These are phyloP conservation scores for Coelopa frigida DNA, from an alignment of 1,140 invertebrate species.

Conservation along the genomic window DNA sequence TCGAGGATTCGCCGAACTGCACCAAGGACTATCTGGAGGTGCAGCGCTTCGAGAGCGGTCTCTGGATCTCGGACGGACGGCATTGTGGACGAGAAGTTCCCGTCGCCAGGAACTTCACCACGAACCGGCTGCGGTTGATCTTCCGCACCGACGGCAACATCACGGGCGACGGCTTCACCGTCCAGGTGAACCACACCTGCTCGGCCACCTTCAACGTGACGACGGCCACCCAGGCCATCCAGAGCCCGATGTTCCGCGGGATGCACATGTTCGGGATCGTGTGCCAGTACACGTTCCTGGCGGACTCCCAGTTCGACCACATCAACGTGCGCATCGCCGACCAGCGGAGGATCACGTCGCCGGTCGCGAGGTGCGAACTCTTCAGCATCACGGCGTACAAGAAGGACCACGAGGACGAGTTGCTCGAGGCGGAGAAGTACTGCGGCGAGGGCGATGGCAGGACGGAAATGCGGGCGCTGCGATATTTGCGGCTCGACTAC, in stretches of 20 bases:
- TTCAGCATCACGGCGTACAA: conserved; percentile 13
- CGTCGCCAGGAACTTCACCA: conserved; percentile 51
- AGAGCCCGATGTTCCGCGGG: not conserved
- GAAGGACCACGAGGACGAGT: conserved; percentile 3
- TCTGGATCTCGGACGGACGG: conserved; percentile 52
- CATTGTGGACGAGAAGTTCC: conserved; percentile 66
- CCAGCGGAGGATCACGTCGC: not conserved
- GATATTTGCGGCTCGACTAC: conserved; percentile 19
- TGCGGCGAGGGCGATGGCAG: conserved; percentile 28
- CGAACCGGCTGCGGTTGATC: conserved; percentile 57
- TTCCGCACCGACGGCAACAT: conserved; percentile 60
- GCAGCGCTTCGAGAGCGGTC: conserved; percentile 40
- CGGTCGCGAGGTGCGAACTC: not conserved
- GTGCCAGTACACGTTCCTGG: conserved; percentile 18
- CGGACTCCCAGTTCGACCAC: conserved; percentile 6
- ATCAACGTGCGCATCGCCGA: conserved; percentile 12
- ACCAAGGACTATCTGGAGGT: conserved; percentile 68
- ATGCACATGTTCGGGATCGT: not conserved
- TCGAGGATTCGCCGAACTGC: conserved; percentile 66
- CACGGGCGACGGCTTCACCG: conserved; percentile 64
- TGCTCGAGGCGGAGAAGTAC: conserved; percentile 5
- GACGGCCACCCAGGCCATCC: conserved; percentile 40
- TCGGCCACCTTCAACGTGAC: conserved; percentile 57
- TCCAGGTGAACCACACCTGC: conserved; percentile 54
- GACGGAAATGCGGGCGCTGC: conserved; percentile 23